Base-by-base conservation (phyloP, 2,797 vertebrate genomes). In the Xiphophorus birchmanni region DNA sequence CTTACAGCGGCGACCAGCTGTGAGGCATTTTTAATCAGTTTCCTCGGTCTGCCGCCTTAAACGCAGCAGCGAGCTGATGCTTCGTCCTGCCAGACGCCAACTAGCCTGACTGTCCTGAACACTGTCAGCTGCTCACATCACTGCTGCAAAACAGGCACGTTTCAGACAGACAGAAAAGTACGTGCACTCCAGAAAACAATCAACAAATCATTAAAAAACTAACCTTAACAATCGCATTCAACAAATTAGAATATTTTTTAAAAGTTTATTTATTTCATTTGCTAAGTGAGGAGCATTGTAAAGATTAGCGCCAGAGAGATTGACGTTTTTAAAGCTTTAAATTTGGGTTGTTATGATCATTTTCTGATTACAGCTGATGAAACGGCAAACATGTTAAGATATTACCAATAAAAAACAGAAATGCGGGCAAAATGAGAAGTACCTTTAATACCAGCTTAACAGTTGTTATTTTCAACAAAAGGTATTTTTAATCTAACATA, bases 11-110 rank as follows among this genome's bases (percentile, higher is more conserved):
- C 21, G 1, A 11, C 18, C 65, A 42, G 37, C 65, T 69, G 65
- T 5, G 35, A 29, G 65, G 65, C 65, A 42, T 40, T 69, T 67
- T 69, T 69, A 69, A 69, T 69, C 65, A 69, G 35, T 69, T 69
- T 40, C 37, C 18, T 67, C 7, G 3, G 17, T 21, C 63, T 40
- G 63, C 63, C 63, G 40, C 37, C 35, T 65, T 65, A 37, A 7
- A 10, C 2, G 60, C 32, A 37, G 60, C 32, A 37, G 17, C 9
- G 7, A 35, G 60, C 56, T 13, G 56, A 58, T 63, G 58, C 15
- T 63, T 63, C 15, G n/a, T 32, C n/a, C 58, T 63, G 29, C 58
- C n/a, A 63, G 58, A 63, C 5, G 29, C 58, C 32, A 37, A 37
- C 32, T 37, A 15, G 0, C 67, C n/a, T 50, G 12, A 29, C 48